Conservation (phyloP, 2,888 invertebrate species). For the Patella ulyssiponensis region DNA sequence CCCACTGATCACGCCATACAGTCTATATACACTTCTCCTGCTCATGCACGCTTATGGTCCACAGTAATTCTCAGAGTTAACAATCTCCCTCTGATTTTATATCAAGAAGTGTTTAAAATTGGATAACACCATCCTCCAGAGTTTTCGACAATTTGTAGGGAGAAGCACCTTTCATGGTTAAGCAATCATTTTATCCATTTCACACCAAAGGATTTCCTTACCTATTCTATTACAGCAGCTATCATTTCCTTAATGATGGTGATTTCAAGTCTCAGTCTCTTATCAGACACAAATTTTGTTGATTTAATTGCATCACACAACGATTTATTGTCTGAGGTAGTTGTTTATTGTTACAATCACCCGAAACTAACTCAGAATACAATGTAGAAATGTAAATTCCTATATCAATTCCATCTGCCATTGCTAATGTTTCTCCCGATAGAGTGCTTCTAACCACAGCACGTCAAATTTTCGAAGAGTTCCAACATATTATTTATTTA, state of each 20-base stretch:
- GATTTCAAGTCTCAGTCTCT: slow-evolving; percentile 4
- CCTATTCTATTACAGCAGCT: neutral
- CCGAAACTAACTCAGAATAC: neutral
- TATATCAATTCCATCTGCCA: slow-evolving; percentile 12
- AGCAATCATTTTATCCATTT: neutral
- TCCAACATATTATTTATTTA: slow-evolving; percentile 9
- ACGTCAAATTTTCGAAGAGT: slow-evolving; percentile 1
- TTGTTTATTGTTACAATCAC: neutral
- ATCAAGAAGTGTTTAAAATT: neutral
- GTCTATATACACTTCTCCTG: too few species aligned
- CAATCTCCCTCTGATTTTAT: slow-evolving; percentile 9
- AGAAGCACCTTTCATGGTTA: neutral
- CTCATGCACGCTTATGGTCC: neutral
- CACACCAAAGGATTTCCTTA: neutral
- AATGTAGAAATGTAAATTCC: slow-evolving; percentile 1
- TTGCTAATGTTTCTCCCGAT: slow-evolving; percentile 1
- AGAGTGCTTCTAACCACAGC: slow-evolving; percentile 13
- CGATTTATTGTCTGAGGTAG: neutral
- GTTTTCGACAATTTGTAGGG: neutral
- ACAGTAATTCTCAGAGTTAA: neutral
- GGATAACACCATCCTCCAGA: neutral
- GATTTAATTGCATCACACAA: slow-evolving; percentile 9
- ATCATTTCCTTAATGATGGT: slow-evolving; percentile 3
- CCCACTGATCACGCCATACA: too few species aligned
- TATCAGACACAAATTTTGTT: slow-evolving; percentile 2